Evolutionary conservation across 2,797 vertebrate species (phyloP).

Genomic region (Acanthurus leucopareius): DNA sequence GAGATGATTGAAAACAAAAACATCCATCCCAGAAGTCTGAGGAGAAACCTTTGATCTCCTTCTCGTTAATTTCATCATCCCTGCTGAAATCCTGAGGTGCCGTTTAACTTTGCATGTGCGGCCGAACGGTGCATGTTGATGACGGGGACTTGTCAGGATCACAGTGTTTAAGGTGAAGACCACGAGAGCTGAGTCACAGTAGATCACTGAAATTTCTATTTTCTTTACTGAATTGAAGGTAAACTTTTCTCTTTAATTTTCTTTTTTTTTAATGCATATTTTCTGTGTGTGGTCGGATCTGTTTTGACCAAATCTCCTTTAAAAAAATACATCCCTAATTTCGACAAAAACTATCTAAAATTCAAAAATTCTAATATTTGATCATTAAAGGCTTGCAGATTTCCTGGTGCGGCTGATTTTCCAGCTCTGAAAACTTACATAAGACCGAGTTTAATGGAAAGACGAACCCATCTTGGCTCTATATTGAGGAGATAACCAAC

Average conservation of each 20-base stretch:
- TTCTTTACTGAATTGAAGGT: no score
- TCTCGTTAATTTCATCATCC: conserved; percentile 54
- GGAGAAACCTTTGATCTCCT: conserved; percentile 57
- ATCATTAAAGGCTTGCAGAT: background rate
- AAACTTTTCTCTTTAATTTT: no score
- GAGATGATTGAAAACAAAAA: conserved; percentile 62
- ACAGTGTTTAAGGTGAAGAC: conserved; percentile 19
- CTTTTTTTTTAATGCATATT: background rate
- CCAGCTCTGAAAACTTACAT: background rate
- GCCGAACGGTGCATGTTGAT: conserved; percentile 30
- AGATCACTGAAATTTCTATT: no score
- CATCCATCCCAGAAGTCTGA: conserved; percentile 41
- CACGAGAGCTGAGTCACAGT: conserved; percentile 13
- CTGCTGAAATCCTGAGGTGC: conserved; percentile 21
- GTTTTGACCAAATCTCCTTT: no score
- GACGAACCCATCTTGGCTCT: background rate
- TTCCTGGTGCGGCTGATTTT: background rate
- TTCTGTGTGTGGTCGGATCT: no score
- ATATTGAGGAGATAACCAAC: conserved; percentile 10
- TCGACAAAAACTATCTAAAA: background rate
- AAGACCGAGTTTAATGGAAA: conserved; percentile 33
- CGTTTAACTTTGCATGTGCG: conserved; percentile 23
- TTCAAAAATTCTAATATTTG: conserved; percentile 17
- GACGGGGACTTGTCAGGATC: conserved; percentile 19
- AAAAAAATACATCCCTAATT: background rate